Evolutionary conservation across 2,797 vertebrate genomes (phyloP).

Genomic region (Oreonectes daqikongensis): DNA sequence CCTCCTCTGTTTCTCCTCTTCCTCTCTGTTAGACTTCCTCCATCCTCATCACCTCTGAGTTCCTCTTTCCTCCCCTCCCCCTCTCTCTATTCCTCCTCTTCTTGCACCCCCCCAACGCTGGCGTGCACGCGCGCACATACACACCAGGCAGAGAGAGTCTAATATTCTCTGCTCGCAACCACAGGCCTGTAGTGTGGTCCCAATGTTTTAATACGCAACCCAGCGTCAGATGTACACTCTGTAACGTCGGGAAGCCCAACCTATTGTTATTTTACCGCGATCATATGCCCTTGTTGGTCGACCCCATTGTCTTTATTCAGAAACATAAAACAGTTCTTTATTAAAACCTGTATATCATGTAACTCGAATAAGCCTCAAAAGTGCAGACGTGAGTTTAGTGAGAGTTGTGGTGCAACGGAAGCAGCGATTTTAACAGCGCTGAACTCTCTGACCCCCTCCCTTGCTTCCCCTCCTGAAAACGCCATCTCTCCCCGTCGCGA

Average conservation of each 20-base stretch:
- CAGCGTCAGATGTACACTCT: not conserved
- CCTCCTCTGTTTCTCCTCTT: slow-evolving; percentile 51
- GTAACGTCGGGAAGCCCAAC: not conserved
- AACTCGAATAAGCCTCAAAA: not conserved
- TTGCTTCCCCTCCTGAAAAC: slow-evolving; percentile 63
- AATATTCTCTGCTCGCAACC: slow-evolving; percentile 43
- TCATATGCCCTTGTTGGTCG: not conserved
- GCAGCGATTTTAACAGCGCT: slow-evolving; percentile 41
- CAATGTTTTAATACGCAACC: not conserved
- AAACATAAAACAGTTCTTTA: not conserved
- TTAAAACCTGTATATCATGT: not conserved
- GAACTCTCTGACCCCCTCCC: slow-evolving; percentile 60
- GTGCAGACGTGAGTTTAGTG: not conserved
- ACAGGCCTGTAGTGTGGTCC: slow-evolving; percentile 36
- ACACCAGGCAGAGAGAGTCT: not conserved
- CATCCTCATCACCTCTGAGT: slow-evolving; percentile 62
- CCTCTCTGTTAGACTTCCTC: slow-evolving; percentile 65
- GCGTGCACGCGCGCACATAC: slow-evolving; percentile 2
- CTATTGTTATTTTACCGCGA: slow-evolving; percentile 35
- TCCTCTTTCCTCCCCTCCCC: slow-evolving; percentile 56
- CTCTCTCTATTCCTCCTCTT: slow-evolving; percentile 55
- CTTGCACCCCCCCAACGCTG: not conserved
- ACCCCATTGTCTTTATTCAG: not conserved
- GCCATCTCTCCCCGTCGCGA: slow-evolving; percentile 64
- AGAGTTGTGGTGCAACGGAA: slow-evolving; percentile 45